Base-by-base conservation (phyloP, 2,888 invertebrate species). In the Agrilus biguttatus region DNA sequence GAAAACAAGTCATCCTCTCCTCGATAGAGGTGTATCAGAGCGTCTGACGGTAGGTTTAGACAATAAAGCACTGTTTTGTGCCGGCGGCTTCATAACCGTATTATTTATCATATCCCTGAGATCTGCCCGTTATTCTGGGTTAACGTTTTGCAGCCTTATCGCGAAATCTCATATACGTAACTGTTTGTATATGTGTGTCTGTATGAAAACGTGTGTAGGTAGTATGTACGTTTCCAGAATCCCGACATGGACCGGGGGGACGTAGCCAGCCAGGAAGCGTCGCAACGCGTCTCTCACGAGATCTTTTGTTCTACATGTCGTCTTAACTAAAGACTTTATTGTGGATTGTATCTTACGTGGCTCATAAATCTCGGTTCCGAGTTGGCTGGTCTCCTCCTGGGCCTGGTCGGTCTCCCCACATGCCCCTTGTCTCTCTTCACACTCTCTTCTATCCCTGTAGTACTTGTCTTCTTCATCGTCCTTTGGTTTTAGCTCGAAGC, bases 301-400 rank as follows among this genome's bases (percentile, higher is more conserved):
- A 41, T 40, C 42, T 40, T 42, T 45, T 45, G 45, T 45, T 45
- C 45, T 41, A 42, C 39, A 37, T 42, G 40, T 33, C 40, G 13
- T 32, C 23, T 37, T 35, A 23, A 13, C 32, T 36, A 37, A 33
- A 45, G 33, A 32, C 33, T 32, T 19, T 41, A 19, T 41, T 42
- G 42, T 45, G 45, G 45, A 45, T 45, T 45, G 45, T 42, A 45
- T 45, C 45, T 45, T 45, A 42, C 40, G 42, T 41, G 42, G 41
- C 41, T 39, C 42, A 42, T 42, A 45, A 45, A 45, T 45, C 45
- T 40, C 23, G 39, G 38, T 41, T 38, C 44, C 41, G 35, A 23
- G 23, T 23, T 23, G 23, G 23, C 42, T 35, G 8, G 38, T 21
- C 38, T 38, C 34, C 36, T 37, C 33, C 34, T 23, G 33, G 33